Evolutionary conservation across 1,140 invertebrate species (phyloP).

Genomic region (Myzus persicae): DNA sequence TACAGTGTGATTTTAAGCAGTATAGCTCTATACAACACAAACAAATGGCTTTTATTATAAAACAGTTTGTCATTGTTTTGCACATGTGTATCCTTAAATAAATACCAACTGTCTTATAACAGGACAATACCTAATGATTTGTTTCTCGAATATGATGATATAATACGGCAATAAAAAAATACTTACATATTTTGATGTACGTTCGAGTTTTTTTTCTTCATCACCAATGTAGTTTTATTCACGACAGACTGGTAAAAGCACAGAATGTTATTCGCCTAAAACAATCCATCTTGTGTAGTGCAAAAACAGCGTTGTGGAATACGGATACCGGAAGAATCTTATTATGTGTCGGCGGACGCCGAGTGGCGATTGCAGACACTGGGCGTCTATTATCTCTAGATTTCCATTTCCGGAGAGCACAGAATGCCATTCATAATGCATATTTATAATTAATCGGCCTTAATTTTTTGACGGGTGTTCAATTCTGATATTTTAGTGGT

Average conservation of each 20-base stretch:
- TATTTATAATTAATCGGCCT: background rate
- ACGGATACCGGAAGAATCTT: background rate
- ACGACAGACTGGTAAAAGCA: no score
- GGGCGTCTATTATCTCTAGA: background rate
- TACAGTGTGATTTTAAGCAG: background rate
- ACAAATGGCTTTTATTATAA: background rate
- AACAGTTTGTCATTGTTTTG: no score
- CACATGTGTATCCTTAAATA: no score
- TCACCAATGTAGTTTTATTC: no score
- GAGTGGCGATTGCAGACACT: background rate
- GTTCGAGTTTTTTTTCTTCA: no score
- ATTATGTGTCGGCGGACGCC: background rate
- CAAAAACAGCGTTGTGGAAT: background rate
- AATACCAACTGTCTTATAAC: no score
- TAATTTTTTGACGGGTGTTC: background rate
- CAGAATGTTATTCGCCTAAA: background rate
- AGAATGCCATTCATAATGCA: background rate
- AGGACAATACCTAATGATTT: no score
- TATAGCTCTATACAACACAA: background rate
- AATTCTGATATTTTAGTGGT: background rate
- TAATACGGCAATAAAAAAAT: no score
- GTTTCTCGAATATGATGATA: no score
- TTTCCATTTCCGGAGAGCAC: background rate
- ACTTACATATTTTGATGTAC: no score
- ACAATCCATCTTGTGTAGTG: background rate